Evolutionary conservation across 2,888 invertebrate genomes (phyloP).

Genomic region (Diplazon laetatorius): DNA sequence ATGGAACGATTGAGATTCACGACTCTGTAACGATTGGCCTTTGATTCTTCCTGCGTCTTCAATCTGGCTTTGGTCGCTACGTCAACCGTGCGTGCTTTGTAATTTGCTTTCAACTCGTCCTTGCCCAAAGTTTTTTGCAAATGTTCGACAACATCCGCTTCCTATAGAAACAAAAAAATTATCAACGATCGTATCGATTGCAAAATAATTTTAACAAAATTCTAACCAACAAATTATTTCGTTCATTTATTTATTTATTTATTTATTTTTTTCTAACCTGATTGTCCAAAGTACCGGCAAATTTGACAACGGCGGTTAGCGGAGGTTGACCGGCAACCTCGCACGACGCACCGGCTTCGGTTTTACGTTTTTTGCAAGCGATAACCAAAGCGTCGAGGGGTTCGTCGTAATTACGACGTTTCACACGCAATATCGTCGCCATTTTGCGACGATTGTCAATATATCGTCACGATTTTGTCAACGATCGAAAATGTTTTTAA

Average conservation of each 20-base stretch:
- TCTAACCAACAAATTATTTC: too few relatives aligned
- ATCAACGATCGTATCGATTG: constrained; percentile 73
- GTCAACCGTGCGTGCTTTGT: constrained; percentile 83
- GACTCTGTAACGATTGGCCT: constrained; percentile 85
- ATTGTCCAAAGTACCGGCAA: constrained; percentile 88
- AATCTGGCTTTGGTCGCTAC: constrained; percentile 82
- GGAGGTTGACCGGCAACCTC: constrained; percentile 78
- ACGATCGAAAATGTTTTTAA: too few relatives aligned
- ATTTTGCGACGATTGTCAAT: too few relatives aligned
- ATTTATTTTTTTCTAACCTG: constrained; percentile 83
- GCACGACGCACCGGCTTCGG: constrained; percentile 80
- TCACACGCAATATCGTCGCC: constrained; percentile 88
- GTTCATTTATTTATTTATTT: too few relatives aligned
- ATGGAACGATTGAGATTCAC: constrained; percentile 85
- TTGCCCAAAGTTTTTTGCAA: constrained; percentile 82
- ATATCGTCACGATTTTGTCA: too few relatives aligned
- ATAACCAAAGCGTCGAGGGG: constrained; percentile 89
- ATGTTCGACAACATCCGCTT: constrained; percentile 76
- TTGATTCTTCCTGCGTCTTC: constrained; percentile 82
- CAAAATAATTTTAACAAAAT: background rate
- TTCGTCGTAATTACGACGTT: constrained; percentile 88
- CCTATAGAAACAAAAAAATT: constrained; percentile 82
- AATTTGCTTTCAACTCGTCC: constrained; percentile 83
- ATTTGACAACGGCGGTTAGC: constrained; percentile 86
- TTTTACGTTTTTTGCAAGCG: constrained; percentile 88